Conservation (phyloP, 2,113 vertebrate genomes). For the Centropristis striata region DNA sequence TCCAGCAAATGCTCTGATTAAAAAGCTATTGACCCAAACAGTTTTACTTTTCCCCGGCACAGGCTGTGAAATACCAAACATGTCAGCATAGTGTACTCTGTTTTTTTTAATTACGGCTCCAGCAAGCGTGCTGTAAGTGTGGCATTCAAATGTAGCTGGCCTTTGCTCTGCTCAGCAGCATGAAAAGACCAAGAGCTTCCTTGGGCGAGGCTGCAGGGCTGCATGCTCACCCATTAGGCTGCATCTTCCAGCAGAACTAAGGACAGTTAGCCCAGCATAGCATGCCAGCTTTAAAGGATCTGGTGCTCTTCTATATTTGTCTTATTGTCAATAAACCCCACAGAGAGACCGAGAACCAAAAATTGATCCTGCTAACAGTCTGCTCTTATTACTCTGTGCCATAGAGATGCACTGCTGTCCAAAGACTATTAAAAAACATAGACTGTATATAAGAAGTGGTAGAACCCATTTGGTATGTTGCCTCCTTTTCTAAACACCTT, state of each 20-base stretch:
- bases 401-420: neutral
- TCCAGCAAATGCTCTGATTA: conserved; percentile 63
- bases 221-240: conserved; percentile 37
- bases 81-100: neutral
- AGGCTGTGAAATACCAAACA: conserved; percentile 58
- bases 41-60: conserved; percentile 23
- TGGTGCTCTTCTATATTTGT: neutral
- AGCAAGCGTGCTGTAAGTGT: conserved; percentile 32
- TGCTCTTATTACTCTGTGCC: neutral
- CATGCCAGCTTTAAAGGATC: neutral
- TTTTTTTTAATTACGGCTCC: conserved; percentile 58
- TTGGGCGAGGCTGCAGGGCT: conserved; percentile 41
- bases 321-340: neutral
- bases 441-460: too few relatives aligned
- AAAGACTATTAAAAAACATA: neutral
- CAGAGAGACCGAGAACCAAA: neutral
- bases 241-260: neutral
- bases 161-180: conserved; percentile 42
- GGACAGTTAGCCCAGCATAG: neutral
- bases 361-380: neutral
- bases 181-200: conserved; percentile 60
- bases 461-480: too few relatives aligned
- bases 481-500: too few relatives aligned
- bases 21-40: conserved; percentile 73
- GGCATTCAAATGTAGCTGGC: conserved; percentile 26